Base-by-base conservation (phyloP, 2,797 vertebrate species). In the Jordanella pulchra region DNA sequence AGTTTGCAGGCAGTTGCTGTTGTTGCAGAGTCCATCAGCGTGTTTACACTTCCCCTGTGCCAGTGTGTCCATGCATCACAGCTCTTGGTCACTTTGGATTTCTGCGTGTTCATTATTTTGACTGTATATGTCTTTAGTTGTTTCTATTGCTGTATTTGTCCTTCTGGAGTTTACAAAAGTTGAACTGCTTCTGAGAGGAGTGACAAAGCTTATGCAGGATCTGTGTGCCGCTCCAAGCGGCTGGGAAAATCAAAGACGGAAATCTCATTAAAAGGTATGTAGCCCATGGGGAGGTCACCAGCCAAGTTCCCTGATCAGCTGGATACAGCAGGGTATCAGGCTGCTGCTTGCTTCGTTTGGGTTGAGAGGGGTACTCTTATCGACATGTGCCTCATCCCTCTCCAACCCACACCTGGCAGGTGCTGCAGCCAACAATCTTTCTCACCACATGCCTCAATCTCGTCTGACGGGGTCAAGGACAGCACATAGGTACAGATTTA, bases 241-340 rank as follows among this genome's bases (percentile, higher is more conserved):
- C 67, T 73, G 28, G 69, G 71, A 51, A 50, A 91, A 93, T 94
- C 93, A 93, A 92, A 94, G 89, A 75, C 85, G 79, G 75, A 76
- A 82, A 85, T 91, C 93, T 94, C 89, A 91, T 94, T 94, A 92
- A 87, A 90, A 83, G 91, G 82, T 88, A 79, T 50, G 65, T 84
- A 71, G 80, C 81, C 84, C 58, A 83, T 87, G 75, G 88, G 89
- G 90, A 88, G 85, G 91, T 89, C 90, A 92, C 82, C 48, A 56
- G 85, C 84, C 86, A 89, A 92, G 83, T 87, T 80, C 67, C 89
- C 88, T 93, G 91, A 93, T 93, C 90, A 90, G 91, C 83, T 64
- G 71, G 73, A 79, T 85, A 69, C 76, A 39, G 76, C 64, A 53
- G 86, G 72, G 82, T 63, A 69, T 65, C 73, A 83, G 63, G 64